phyloP scores from a whole-genome alignment of 1,140 invertebrate species.

The Hycleus cichorii region DNA sequence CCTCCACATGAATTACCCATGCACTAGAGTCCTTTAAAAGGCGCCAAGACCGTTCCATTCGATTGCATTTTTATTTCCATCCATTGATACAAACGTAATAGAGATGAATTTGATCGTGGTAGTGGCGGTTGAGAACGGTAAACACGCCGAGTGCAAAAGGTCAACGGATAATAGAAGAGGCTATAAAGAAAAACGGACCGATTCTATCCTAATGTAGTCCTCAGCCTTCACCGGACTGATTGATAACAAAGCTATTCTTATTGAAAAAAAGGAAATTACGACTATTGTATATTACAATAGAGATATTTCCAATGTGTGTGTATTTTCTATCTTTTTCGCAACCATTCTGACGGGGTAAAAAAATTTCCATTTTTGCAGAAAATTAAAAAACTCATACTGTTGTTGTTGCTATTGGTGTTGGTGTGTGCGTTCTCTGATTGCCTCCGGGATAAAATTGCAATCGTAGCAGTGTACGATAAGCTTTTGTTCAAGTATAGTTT shows the following conservation, averaged over 20 bases:
- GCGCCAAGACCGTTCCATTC: slow-evolving; percentile 20
- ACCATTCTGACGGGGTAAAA: background rate
- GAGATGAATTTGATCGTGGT: slow-evolving; percentile 14
- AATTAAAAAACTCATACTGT: slow-evolving; percentile 5
- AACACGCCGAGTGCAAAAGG: slow-evolving; percentile 11
- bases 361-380: slow-evolving; percentile 11
- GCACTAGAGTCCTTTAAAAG: slow-evolving; percentile 18
- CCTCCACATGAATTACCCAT: slow-evolving; percentile 21
- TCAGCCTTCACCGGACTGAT: too few relatives aligned
- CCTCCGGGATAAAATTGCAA: slow-evolving; percentile 9
- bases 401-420: background rate
- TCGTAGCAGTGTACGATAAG: slow-evolving; percentile 3
- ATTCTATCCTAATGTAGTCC: too few relatives aligned
- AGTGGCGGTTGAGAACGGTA: too few relatives aligned
- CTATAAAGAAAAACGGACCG: too few relatives aligned
- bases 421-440: slow-evolving; percentile 4
- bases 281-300: too few relatives aligned
- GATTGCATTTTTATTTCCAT: slow-evolving; percentile 23
- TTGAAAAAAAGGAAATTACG: too few relatives aligned
- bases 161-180: too few relatives aligned
- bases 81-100: slow-evolving; percentile 11
- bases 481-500: slow-evolving; percentile 4
- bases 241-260: too few relatives aligned
- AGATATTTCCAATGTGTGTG: too few relatives aligned
- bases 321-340: too few relatives aligned